These are phyloP conservation scores for Sapajus apella DNA, from an alignment of 2,113 vertebrate genomes.

Conservation along the genomic window DNA sequence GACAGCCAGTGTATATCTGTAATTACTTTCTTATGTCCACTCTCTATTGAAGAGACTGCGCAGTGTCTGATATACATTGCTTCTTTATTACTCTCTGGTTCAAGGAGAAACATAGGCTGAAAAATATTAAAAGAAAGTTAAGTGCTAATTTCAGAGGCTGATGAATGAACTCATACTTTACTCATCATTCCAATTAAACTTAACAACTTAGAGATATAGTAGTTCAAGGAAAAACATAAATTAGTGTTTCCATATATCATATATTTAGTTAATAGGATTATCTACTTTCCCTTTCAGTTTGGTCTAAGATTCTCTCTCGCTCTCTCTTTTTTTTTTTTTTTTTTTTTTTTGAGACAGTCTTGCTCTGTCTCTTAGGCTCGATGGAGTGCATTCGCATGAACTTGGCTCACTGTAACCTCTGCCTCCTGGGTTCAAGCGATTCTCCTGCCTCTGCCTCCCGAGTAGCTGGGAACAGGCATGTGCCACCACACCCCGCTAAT, in stretches of 20 bases:
- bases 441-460: too few species aligned
- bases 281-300: neutral
- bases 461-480: too few species aligned
- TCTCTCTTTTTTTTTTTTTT: too few species aligned
- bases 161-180: neutral
- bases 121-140: constrained; percentile 60
- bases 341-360: too few species aligned
- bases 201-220: neutral
- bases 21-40: constrained; percentile 87
- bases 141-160: neutral
- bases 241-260: neutral
- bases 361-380: too few species aligned
- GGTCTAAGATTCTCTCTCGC: neutral
- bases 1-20: constrained; percentile 94
- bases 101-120: constrained; percentile 76
- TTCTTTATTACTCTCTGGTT: constrained; percentile 76
- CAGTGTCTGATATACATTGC: constrained; percentile 84
- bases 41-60: constrained; percentile 87
- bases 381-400: too few species aligned
- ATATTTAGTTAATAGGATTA: neutral
- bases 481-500: too few species aligned
- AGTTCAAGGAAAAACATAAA: constrained; percentile 28
- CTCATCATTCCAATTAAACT: neutral
- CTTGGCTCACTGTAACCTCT: too few species aligned
- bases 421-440: too few species aligned